Percentiles rank a stretch among this genome's conserved stretches.
Conservation (phyloP, 2,888 invertebrate species). For the Meiosimyza platycephala region DNA sequence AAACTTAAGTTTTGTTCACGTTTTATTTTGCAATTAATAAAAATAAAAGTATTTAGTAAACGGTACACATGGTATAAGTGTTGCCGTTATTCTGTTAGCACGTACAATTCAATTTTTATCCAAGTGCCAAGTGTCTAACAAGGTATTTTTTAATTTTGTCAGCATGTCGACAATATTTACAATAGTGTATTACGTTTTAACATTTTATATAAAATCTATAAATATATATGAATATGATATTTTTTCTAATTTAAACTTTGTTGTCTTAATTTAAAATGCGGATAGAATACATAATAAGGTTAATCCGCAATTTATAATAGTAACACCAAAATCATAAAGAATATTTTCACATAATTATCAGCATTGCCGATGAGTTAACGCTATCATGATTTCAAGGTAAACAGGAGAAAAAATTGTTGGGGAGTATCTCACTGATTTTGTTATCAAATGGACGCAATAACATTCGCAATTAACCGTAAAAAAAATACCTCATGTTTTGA, state of each 20-base stretch:
- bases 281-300: conserved; percentile 10
- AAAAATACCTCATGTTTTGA: background rate
- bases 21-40: conserved; percentile 18
- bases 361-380: background rate
- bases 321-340: conserved; percentile 35
- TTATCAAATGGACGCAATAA: too few species aligned
- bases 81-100: conserved; percentile 5
- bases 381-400: background rate
- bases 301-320: conserved; percentile 12
- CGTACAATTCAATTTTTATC: background rate
- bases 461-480: too few species aligned
- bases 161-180: background rate
- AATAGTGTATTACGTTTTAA: conserved; percentile 7
- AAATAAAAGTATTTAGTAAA: conserved; percentile 16
- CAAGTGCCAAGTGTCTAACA: background rate
- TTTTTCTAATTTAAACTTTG: conserved; percentile 7
- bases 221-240: conserved; percentile 15
- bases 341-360: conserved; percentile 25
- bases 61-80: background rate
- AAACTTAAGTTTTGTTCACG: conserved; percentile 27
- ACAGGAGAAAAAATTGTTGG: too few species aligned
- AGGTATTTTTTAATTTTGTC: background rate
- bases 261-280: too few species aligned
- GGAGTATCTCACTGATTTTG: too few species aligned
- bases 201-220: conserved; percentile 21